Percentiles rank a stretch among this genome's conserved stretches.
Evolutionary conservation across 2,797 vertebrate genomes (phyloP).

Genomic region (Mormyrus proboscirostris): DNA sequence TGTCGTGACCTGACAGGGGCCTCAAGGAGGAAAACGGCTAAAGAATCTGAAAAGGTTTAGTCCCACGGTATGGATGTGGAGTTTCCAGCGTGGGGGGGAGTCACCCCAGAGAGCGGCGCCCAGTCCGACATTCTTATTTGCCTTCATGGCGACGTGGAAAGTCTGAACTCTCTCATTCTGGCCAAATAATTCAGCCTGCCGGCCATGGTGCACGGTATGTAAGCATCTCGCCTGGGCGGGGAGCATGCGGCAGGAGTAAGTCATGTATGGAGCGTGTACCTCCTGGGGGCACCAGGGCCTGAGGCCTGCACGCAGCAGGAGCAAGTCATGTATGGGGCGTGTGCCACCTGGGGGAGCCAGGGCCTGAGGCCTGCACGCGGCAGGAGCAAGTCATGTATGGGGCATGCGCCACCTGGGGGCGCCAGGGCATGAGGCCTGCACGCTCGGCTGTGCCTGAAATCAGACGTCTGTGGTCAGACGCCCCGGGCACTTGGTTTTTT

Average conservation of each 20-base stretch:
- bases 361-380: slow-evolving; percentile 26
- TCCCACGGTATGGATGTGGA: slow-evolving; percentile 50
- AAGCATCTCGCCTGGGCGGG: slow-evolving; percentile 46
- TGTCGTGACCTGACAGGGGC: slow-evolving; percentile 48
- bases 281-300: slow-evolving; percentile 23
- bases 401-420: too few relatives aligned
- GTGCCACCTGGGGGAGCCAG: not conserved
- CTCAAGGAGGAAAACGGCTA: slow-evolving; percentile 42
- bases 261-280: slow-evolving; percentile 25
- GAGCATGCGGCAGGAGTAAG: not conserved
- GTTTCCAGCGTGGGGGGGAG: slow-evolving; percentile 45
- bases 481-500: not conserved
- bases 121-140: slow-evolving; percentile 52
- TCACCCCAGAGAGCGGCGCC: slow-evolving; percentile 19
- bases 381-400: too few relatives aligned
- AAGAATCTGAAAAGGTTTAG: slow-evolving; percentile 45
- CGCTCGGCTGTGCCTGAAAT: slow-evolving; percentile 25
- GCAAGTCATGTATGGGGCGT: too few relatives aligned
- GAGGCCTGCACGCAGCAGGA: slow-evolving; percentile 20
- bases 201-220: slow-evolving; percentile 34
- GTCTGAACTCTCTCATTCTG: slow-evolving; percentile 64
- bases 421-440: slow-evolving; percentile 10
- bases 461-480: slow-evolving; percentile 9
- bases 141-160: slow-evolving; percentile 66
- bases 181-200: slow-evolving; percentile 53